Evolutionary conservation across 2,113 vertebrate genomes (phyloP), one percentile per base, ranked within the genome.

Genomic region (Panurus biarmicus): DNA sequence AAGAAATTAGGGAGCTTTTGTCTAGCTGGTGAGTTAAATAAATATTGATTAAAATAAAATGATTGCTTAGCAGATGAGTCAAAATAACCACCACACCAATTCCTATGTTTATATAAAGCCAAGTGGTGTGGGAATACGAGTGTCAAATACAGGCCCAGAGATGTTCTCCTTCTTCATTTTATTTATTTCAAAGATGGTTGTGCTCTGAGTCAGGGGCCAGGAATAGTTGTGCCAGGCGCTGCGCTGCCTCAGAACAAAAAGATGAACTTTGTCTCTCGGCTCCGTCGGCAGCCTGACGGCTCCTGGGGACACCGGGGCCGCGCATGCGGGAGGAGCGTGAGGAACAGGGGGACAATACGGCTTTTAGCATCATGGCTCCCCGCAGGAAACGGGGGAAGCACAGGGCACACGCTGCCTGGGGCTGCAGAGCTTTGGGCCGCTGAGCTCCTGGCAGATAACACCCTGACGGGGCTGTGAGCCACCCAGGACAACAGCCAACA

Each of bases 41-140:
- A 96, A 94, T 94, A 87, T 82, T 95, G 95, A 94, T 89, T 79
- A 65, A 94, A 94, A 89, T 42, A 82, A 96, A 93, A 82, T 26
- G 1, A 91, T 85, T n/a, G 62, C 87, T 93, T 75, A 94, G 85
- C 77, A 82, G 67, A 85, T 82, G 58, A 89, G 93, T 89, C 84
- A 91, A 93, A 95, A 62, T 83, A 94, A 54, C 87, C 74, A 31
- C 64, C 87, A 54, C 54, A 76, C 50, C 54, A 35, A 58, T 47
- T 50, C 0, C 0, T 36, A 50, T 44, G 85, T 94, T 95, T 96
- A 76, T 61, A 57, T 82, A 85, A 85, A 21, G 50, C 89, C 75
- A 85, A 93, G 67, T 66, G 87, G 29, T 79, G 42, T 54, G 69
- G 84, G 89, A 87, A 87, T 85, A 75, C 66, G 70, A 76, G 91